Evolutionary conservation across 1,140 invertebrate genomes (phyloP).

Genomic region (Drosophila insularis): DNA sequence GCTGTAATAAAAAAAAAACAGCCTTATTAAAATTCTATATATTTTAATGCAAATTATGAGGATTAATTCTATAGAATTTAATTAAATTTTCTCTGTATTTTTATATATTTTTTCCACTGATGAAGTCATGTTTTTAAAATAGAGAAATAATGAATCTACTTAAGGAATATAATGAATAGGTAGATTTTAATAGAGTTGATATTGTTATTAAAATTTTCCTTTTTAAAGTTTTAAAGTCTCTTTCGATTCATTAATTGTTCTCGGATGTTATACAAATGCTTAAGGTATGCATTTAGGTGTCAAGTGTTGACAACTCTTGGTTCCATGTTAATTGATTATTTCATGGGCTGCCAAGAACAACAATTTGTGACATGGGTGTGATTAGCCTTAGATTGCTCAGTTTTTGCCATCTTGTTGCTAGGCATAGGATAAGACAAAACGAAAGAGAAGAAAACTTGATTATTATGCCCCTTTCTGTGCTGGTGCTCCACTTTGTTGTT

Average conservation of each 20-base stretch:
- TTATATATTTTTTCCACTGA: no score
- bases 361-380: conserved; percentile 33
- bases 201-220: no score
- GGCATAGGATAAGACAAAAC: conserved; percentile 10
- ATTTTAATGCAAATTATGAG: no score
- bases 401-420: not conserved
- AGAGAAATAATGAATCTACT: no score
- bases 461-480: conserved; percentile 32
- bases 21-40: no score
- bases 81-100: no score
- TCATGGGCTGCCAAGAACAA: conserved; percentile 40
- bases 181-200: no score
- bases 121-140: no score
- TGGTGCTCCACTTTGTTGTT: conserved; percentile 14
- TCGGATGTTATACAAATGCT: not conserved
- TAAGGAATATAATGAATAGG: no score
- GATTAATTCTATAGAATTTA: no score
- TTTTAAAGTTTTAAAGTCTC: not conserved
- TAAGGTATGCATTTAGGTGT: conserved; percentile 29
- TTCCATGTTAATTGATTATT: conserved; percentile 45
- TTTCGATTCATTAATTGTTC: not conserved
- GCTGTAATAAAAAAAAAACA: no score
- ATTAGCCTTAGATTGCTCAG: conserved; percentile 13
- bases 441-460: conserved; percentile 32
- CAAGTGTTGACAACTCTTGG: conserved; percentile 48